Percentiles rank a stretch among this genome's conserved stretches.
Evolutionary conservation across 2,113 vertebrate species (phyloP).

Genomic region (Setophaga kirtlandii): DNA sequence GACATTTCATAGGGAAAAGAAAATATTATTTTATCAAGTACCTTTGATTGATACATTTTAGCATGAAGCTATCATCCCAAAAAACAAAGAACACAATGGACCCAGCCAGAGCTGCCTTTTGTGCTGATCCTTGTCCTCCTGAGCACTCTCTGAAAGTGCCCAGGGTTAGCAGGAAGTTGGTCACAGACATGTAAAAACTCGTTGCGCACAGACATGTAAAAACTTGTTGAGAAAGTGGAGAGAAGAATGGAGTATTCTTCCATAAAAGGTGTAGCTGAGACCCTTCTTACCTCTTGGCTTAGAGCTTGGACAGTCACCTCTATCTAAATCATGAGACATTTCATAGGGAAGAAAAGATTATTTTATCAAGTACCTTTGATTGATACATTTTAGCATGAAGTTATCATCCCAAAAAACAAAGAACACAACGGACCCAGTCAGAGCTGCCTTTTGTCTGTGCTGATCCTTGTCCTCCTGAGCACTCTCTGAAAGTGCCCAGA

Average conservation of each 20-base stretch:
- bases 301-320: not conserved
- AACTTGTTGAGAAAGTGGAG: not conserved
- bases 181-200: too few relatives aligned
- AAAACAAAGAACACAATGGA: not conserved
- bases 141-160: not conserved
- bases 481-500: not conserved
- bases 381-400: not conserved
- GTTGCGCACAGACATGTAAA: accelerated
- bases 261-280: not conserved
- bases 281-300: not conserved
- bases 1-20: not conserved
- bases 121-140: not conserved
- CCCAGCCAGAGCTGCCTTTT: not conserved
- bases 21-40: not conserved
- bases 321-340: not conserved
- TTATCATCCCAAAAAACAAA: not conserved
- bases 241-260: not conserved
- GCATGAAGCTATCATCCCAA: not conserved
- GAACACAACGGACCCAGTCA: not conserved
- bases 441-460: not conserved
- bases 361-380: not conserved
- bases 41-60: not conserved
- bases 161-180: not conserved
- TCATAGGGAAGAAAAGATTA: not conserved
- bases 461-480: not conserved